Evolutionary conservation across 1,140 invertebrate genomes (phyloP).

Genomic region (Pseudomyrmex sp.): DNA sequence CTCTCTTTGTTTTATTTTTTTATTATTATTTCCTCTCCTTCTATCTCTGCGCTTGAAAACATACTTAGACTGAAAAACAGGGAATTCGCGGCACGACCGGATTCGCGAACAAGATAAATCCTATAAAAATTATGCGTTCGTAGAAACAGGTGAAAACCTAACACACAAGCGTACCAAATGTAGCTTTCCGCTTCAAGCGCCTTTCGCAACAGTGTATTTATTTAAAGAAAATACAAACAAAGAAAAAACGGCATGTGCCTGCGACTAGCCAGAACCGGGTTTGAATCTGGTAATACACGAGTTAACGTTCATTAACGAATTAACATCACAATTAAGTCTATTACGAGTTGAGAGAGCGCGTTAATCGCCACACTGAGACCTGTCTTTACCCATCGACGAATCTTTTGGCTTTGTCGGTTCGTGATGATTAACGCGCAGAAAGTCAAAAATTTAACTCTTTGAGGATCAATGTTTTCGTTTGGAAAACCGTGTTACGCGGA

Average conservation of each 20-base stretch:
- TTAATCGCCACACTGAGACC: constrained; percentile 3
- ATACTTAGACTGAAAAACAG: constrained; percentile 54
- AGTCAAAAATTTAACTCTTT: constrained; percentile 38
- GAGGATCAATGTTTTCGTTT: constrained; percentile 3
- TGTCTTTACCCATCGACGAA: not conserved
- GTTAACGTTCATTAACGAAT: constrained; percentile 60
- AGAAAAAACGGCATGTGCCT: not conserved
- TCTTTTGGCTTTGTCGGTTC: not conserved
- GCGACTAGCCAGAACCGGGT: constrained; percentile 12
- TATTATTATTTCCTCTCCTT: not conserved
- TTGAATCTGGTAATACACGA: constrained; percentile 43
- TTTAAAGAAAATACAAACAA: no score
- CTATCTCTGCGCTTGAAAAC: constrained; percentile 38
- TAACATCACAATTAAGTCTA: constrained; percentile 59
- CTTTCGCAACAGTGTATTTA: not conserved
- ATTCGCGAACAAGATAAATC: not conserved
- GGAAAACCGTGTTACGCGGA: not conserved
- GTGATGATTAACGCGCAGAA: constrained; percentile 19
- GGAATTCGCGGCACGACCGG: constrained; percentile 13
- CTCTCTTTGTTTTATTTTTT: not conserved
- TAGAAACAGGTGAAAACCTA: not conserved
- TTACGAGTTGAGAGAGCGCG: constrained; percentile 9
- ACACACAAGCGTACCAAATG: not conserved
- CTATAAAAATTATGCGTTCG: not conserved
- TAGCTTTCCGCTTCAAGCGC: not conserved